Percentiles rank a stretch among this genome's conserved stretches.
phyloP scores from a whole-genome alignment of 2,113 vertebrate species.

The Tylochromis polylepis region DNA sequence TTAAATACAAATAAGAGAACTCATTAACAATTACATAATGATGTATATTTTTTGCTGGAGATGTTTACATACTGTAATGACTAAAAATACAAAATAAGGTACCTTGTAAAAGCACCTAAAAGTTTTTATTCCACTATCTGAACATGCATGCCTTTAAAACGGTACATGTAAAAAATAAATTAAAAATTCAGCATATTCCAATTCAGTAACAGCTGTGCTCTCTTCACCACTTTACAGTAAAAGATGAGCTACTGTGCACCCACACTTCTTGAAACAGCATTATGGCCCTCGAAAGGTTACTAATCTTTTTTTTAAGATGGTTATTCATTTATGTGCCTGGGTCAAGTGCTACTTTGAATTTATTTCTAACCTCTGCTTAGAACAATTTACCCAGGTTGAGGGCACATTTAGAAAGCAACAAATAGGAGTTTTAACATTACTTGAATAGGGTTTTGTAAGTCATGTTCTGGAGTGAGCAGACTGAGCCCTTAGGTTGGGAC shows the following conservation, averaged over 20 bases:
- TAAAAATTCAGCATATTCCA: neutral
- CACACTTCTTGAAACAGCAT: slow-evolving; percentile 3
- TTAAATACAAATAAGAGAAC: neutral
- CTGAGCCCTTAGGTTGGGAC: neutral
- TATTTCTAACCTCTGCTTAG: neutral
- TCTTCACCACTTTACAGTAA: neutral
- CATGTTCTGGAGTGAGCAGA: neutral
- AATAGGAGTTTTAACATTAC: neutral
- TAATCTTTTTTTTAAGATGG: neutral
- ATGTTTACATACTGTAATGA: neutral
- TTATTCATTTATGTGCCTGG: neutral
- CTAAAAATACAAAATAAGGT: neutral
- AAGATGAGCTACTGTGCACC: neutral
- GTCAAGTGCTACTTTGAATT: slow-evolving; percentile 19
- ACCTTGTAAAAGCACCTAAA: neutral
- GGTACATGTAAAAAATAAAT: neutral
- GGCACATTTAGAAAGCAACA: neutral
- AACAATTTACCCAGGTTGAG: neutral
- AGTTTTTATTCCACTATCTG: neutral
- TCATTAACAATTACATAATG: neutral
- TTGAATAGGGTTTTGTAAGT: neutral
- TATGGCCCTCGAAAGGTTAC: slow-evolving; percentile 3
- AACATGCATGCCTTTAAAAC: neutral
- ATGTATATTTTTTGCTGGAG: neutral
- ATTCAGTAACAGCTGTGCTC: neutral